Evolutionary conservation across 2,113 vertebrate species (phyloP).

Genomic region (Silurus asotus): DNA sequence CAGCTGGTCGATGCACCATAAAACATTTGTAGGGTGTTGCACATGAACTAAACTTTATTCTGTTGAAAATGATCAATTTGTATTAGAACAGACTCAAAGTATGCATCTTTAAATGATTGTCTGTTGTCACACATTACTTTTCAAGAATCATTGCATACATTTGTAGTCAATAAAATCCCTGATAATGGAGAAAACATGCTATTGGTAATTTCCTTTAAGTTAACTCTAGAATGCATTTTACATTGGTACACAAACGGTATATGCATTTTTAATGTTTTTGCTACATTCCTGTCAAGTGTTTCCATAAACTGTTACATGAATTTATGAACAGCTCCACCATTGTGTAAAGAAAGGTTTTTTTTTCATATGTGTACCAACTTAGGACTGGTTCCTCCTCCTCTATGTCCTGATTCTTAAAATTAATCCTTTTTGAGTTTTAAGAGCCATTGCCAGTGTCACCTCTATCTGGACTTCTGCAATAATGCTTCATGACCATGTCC

Average conservation of each 20-base stretch:
- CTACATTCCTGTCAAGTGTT: no score
- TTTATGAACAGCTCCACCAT: not conserved
- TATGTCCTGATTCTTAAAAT: not conserved
- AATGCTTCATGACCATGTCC: no score
- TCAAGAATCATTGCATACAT: not conserved
- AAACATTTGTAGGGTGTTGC: not conserved
- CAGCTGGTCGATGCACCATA: not conserved
- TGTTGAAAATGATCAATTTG: not conserved
- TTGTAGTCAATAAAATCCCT: not conserved
- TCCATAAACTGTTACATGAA: not conserved
- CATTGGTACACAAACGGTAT: not conserved
- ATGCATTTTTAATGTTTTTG: not conserved
- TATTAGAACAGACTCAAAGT: not conserved
- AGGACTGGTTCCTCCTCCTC: not conserved
- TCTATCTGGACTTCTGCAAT: not conserved
- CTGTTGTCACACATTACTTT: not conserved
- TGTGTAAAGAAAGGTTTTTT: not conserved
- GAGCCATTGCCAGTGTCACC: not conserved
- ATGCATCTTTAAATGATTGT: not conserved
- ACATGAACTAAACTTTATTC: not conserved
- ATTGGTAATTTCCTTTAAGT: not conserved
- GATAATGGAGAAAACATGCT: not conserved
- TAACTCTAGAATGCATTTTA: not conserved
- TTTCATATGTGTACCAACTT: not conserved
- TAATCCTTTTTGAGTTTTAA: not conserved